phyloP scores from a whole-genome alignment of 1,140 invertebrate genomes.

The Pachypeltis micranthus region DNA sequence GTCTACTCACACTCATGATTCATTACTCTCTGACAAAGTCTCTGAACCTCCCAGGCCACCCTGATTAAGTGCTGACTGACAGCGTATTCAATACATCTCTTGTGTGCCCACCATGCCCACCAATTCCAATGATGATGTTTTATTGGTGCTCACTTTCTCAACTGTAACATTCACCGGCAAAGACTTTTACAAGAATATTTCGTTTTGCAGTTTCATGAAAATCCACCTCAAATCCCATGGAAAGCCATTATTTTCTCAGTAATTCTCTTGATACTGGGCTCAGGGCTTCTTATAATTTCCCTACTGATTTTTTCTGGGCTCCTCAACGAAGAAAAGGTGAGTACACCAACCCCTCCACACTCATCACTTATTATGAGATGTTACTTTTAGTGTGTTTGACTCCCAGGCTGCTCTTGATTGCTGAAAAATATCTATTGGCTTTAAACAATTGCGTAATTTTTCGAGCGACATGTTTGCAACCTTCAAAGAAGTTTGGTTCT shows the following conservation, averaged over 20 bases:
- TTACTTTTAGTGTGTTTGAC: too few species aligned
- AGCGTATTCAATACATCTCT: not conserved
- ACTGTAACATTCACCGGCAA: not conserved
- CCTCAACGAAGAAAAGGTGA: slow-evolving; percentile 41
- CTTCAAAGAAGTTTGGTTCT: too few species aligned
- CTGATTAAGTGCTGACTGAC: not conserved
- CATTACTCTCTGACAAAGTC: not conserved
- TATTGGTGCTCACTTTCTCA: not conserved
- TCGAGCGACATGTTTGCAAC: too few species aligned
- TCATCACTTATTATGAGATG: too few species aligned
- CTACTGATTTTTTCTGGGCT: slow-evolving; percentile 54
- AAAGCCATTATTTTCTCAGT: slow-evolving; percentile 65
- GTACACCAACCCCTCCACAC: too few species aligned
- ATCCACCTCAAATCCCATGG: slow-evolving; percentile 49
- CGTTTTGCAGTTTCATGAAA: not conserved
- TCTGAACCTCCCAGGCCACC: not conserved
- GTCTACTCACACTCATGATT: not conserved
- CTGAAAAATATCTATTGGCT: too few species aligned
- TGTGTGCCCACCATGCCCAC: not conserved
- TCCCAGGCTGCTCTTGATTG: too few species aligned
- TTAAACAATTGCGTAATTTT: too few species aligned
- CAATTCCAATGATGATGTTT: not conserved
- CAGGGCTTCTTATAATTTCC: slow-evolving; percentile 54
- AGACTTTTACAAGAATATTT: too few species aligned
- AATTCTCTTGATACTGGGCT: slow-evolving; percentile 60